phyloP scores from a whole-genome alignment of 64 coral and sea anemone genomes.

The Anthopleura sola region DNA sequence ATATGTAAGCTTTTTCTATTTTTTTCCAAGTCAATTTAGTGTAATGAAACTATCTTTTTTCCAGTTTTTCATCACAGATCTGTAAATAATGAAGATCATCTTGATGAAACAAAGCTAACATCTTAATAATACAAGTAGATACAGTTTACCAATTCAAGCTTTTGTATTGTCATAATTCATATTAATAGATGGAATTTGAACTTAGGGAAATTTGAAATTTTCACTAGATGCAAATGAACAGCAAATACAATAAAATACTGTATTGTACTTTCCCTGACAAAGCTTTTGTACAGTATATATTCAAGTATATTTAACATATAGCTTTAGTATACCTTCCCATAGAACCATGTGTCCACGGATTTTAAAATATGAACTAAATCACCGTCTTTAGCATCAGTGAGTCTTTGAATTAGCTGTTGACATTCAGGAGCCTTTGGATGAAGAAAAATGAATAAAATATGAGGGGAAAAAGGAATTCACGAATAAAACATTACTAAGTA shows the following conservation, averaged over 20 bases:
- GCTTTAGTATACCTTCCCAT: conserved; percentile 74
- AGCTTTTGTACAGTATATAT: neutral
- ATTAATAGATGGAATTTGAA: neutral
- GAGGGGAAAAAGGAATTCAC: neutral
- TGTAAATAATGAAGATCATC: neutral
- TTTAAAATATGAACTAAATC: conserved; percentile 77
- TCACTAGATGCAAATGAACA: neutral
- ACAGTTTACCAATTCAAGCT: neutral
- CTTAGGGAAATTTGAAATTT: neutral
- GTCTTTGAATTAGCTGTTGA: conserved; percentile 75
- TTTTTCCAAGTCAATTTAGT: too few relatives aligned
- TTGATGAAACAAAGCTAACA: neutral
- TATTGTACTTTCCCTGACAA: neutral
- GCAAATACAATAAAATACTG: neutral
- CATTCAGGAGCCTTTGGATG: conserved; percentile 79
- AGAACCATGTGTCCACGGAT: conserved; percentile 93
- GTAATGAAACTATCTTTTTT: too few relatives aligned
- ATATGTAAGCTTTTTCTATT: too few relatives aligned
- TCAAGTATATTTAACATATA: neutral
- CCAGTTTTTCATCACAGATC: neutral
- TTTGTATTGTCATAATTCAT: too few relatives aligned
- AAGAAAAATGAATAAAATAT: conserved; percentile 24
- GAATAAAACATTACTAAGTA: neutral
- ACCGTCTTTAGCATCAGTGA: conserved; percentile 79
- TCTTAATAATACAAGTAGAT: neutral